Percentiles rank a stretch among this genome's conserved stretches.
Evolutionary conservation across 2,888 invertebrate species (phyloP).

Genomic region (Brenthis daphne): DNA sequence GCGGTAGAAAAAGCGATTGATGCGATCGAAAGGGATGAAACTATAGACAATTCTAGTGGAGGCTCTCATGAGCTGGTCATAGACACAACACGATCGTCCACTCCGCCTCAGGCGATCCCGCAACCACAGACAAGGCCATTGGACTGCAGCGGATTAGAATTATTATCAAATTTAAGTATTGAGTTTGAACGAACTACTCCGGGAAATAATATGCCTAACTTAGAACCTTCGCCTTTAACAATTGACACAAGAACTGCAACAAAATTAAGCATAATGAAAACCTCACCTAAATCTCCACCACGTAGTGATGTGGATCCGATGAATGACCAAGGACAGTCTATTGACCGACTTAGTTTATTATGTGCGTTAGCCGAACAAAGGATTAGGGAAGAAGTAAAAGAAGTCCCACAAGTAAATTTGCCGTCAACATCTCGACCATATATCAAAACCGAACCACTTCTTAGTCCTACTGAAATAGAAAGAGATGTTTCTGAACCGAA

Average conservation of each 20-base stretch:
- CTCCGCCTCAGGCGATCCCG: conserved; percentile 47
- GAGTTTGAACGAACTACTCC: conserved; percentile 85
- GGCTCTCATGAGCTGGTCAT: conserved; percentile 75
- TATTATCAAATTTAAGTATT: conserved; percentile 90
- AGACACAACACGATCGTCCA: conserved; percentile 67
- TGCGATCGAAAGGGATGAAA: conserved; percentile 70
- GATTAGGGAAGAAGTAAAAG: conserved; percentile 88
- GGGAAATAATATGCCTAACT: conserved; percentile 59
- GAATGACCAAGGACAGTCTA: conserved; percentile 64
- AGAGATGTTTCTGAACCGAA: conserved; percentile 53
- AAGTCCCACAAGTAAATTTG: conserved; percentile 54
- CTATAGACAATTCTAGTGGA: conserved; percentile 66
- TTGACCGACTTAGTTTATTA: conserved; percentile 87
- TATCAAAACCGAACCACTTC: conserved; percentile 65
- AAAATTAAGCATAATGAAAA: conserved; percentile 73
- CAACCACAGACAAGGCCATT: conserved; percentile 58
- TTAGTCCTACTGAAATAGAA: conserved; percentile 61
- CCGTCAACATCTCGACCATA: conserved; percentile 59
- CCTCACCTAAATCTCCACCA: conserved; percentile 71
- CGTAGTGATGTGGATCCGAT: conserved; percentile 59
- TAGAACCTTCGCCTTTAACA: conserved; percentile 62
- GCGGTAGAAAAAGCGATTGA: conserved; percentile 72
- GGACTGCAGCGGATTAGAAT: conserved; percentile 90
- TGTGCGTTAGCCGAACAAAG: conserved; percentile 93
- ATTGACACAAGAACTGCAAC: conserved; percentile 69